phyloP scores from a whole-genome alignment of 2,797 vertebrate genomes.

The Parauchenoglanis punctatus region DNA sequence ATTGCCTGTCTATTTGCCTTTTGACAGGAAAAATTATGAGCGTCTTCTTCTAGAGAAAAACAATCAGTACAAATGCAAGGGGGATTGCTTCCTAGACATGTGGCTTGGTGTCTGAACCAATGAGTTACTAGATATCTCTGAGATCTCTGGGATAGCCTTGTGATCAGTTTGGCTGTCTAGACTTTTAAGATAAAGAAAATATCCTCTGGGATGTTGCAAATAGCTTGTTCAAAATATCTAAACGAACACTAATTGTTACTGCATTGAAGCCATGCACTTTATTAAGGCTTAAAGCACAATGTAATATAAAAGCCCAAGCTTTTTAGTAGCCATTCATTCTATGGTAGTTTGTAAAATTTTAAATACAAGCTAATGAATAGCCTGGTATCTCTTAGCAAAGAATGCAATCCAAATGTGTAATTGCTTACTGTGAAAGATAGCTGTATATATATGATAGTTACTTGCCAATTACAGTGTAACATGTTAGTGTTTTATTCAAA shows the following conservation, averaged over 20 bases:
- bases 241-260: conserved; percentile 29
- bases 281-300: neutral
- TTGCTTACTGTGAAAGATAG: neutral
- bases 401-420: neutral
- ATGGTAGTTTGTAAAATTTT: neutral
- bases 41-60: conserved; percentile 47
- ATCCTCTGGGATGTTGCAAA: conserved; percentile 60
- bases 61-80: conserved; percentile 73
- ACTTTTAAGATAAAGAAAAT: conserved; percentile 73
- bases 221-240: conserved; percentile 49
- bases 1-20: neutral
- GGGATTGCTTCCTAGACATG: conserved; percentile 76
- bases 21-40: neutral
- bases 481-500: neutral
- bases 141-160: conserved; percentile 67
- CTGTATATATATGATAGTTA: neutral
- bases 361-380: neutral
- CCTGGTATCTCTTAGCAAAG: neutral
- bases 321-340: neutral
- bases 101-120: conserved; percentile 64
- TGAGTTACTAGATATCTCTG: conserved; percentile 65
- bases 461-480: neutral
- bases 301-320: neutral
- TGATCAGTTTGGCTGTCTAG: conserved; percentile 67
- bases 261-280: too few relatives aligned